Evolutionary conservation across 2,888 invertebrate genomes (phyloP).

Genomic region (Euzetes globulus): DNA sequence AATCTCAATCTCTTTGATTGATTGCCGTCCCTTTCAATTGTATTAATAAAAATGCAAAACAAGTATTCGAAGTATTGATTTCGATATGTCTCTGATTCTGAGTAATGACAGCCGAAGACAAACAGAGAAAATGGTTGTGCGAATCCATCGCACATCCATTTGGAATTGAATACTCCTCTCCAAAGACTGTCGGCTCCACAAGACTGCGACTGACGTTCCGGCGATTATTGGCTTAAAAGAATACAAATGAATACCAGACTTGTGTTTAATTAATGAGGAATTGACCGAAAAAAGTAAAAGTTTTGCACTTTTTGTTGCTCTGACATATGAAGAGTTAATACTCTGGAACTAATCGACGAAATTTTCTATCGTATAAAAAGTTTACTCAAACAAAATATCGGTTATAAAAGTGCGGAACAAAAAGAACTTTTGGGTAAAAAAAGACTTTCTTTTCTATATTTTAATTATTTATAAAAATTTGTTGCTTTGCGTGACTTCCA

Average conservation of each 20-base stretch:
- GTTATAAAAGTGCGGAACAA: not conserved
- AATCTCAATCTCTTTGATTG: conserved; percentile 8
- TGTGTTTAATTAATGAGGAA: conserved; percentile 24
- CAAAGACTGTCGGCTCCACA: not conserved
- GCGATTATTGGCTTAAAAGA: not conserved
- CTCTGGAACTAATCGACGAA: not conserved
- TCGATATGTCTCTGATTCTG: not conserved
- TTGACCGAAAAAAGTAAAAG: conserved; percentile 6
- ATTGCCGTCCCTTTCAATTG: conserved; percentile 15
- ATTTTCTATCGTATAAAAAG: not conserved
- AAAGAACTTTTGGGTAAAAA: not conserved
- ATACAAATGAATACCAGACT: conserved; percentile 17
- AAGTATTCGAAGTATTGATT: not conserved
- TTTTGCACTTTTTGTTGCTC: conserved; percentile 10
- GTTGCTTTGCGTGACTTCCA: conserved; percentile 17
- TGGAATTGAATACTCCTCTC: not conserved
- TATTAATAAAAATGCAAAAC: conserved; percentile 8
- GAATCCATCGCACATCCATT: not conserved
- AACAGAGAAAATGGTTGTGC: not conserved
- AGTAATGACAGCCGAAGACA: not conserved
- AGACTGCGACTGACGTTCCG: not conserved
- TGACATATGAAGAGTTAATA: not conserved
- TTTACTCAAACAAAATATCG: not conserved
- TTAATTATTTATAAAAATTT: not conserved
- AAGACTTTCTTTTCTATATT: not conserved